These are phyloP conservation scores for Archips xylosteana DNA, from an alignment of 2,888 invertebrate species.

Conservation along the genomic window DNA sequence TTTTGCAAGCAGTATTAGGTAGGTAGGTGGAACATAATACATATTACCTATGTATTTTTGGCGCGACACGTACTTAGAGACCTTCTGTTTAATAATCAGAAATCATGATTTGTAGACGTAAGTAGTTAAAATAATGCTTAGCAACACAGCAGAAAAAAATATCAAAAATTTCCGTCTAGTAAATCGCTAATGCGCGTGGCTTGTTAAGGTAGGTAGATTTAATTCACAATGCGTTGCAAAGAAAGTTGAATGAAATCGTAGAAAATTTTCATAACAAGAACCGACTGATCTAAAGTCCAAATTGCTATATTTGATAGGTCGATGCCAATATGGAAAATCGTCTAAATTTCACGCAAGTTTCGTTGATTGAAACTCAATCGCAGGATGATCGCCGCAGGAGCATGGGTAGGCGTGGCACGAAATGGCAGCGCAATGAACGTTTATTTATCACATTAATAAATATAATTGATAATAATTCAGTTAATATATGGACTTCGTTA, in stretches of 20 bases:
- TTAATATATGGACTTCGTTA: background rate
- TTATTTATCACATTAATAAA: background rate
- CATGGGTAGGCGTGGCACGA: background rate
- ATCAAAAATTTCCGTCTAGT: background rate
- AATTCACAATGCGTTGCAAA: background rate
- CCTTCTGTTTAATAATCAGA: background rate
- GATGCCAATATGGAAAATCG: background rate
- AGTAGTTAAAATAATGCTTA: background rate
- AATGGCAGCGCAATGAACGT: background rate
- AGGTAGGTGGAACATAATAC: background rate
- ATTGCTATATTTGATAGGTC: background rate
- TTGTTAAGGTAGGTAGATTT: background rate
- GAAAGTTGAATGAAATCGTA: background rate
- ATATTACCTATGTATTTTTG: background rate
- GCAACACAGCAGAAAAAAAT: background rate
- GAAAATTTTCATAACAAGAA: background rate
- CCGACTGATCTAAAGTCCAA: background rate
- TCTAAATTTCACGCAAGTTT: too few species aligned
- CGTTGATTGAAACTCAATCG: background rate
- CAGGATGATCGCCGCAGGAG: background rate
- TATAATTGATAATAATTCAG: background rate
- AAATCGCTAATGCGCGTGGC: constrained; percentile 10
- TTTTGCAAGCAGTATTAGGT: constrained; percentile 45
- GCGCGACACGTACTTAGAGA: background rate
- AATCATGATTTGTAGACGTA: background rate